Evolutionary conservation across 2,888 invertebrate genomes (phyloP).

Genomic region (Idaea biselata): DNA sequence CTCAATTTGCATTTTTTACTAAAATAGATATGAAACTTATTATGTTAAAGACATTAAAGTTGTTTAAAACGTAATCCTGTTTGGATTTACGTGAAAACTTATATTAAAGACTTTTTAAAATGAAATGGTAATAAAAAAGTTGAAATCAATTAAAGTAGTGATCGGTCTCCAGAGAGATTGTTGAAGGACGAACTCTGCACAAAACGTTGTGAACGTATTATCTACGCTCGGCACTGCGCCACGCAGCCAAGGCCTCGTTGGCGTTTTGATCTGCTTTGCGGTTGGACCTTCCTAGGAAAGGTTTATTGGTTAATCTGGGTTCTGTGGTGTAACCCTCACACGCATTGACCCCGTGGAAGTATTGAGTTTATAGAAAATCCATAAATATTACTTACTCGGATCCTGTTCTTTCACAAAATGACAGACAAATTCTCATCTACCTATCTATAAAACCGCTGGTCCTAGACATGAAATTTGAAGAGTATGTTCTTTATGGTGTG

Average conservation of each 20-base stretch:
- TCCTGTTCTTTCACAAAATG: too few relatives aligned
- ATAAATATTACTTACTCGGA: too few relatives aligned
- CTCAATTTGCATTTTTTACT: too few relatives aligned
- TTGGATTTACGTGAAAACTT: not conserved
- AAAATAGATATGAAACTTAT: not conserved
- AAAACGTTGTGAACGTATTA: too few relatives aligned
- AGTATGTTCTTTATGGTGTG: too few relatives aligned
- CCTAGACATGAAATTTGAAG: too few relatives aligned
- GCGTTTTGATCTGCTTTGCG: not conserved
- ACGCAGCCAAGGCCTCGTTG: not conserved
- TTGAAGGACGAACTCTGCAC: not conserved
- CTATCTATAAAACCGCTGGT: too few relatives aligned
- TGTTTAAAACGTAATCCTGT: not conserved
- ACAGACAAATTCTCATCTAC: too few relatives aligned
- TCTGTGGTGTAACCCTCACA: not conserved
- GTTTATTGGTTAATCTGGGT: not conserved
- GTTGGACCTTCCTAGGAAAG: not conserved
- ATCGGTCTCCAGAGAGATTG: not conserved
- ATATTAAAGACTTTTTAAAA: not conserved
- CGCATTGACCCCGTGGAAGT: not conserved
- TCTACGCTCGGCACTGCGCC: not conserved
- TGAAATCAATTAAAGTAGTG: not conserved
- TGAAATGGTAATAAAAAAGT: not conserved
- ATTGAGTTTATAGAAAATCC: not conserved
- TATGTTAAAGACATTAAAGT: not conserved